These are phyloP conservation scores for Characodon lateralis DNA, from an alignment of 2,797 vertebrate genomes.

Conservation along the genomic window DNA sequence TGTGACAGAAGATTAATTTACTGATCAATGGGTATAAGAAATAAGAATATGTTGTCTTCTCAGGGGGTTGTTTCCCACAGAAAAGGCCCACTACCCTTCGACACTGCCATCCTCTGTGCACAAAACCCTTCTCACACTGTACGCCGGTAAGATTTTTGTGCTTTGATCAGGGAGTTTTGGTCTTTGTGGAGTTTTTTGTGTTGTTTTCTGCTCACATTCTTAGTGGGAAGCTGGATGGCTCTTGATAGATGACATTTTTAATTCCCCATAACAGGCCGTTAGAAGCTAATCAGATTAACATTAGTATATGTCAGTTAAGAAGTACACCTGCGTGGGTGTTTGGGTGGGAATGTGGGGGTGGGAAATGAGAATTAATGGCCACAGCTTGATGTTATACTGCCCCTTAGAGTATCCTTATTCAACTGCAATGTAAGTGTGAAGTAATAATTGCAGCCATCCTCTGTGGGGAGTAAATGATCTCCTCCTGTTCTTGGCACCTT, in stretches of 20 bases:
- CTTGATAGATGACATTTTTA: conserved; percentile 53
- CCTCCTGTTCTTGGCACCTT: not conserved
- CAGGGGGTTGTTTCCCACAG: conserved; percentile 90
- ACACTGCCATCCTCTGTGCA: conserved; percentile 92
- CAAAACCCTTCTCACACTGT: conserved; percentile 95
- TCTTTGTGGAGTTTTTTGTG: conserved; percentile 14
- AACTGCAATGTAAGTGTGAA: conserved; percentile 51
- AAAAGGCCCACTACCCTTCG: conserved; percentile 84
- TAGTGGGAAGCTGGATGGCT: conserved; percentile 24
- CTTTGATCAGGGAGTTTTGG: conserved; percentile 33
- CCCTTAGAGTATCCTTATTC: conserved; percentile 59
- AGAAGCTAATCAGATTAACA: conserved; percentile 44
- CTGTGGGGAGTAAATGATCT: conserved; percentile 38
- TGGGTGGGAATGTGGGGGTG: not conserved
- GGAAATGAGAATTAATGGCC: conserved; percentile 20
- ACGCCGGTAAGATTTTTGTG: conserved; percentile 86
- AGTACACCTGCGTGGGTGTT: conserved; percentile 10
- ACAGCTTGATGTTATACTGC: conserved; percentile 66
- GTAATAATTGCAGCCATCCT: conserved; percentile 4
- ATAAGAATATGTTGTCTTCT: conserved; percentile 58
- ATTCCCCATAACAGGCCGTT: conserved; percentile 41
- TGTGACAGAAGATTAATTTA: conserved; percentile 74
- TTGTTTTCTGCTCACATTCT: conserved; percentile 16
- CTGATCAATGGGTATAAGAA: conserved; percentile 69
- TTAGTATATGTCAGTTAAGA: conserved; percentile 26